Conservation (phyloP, 2,888 invertebrate species). For the Calameuta idolon region DNA sequence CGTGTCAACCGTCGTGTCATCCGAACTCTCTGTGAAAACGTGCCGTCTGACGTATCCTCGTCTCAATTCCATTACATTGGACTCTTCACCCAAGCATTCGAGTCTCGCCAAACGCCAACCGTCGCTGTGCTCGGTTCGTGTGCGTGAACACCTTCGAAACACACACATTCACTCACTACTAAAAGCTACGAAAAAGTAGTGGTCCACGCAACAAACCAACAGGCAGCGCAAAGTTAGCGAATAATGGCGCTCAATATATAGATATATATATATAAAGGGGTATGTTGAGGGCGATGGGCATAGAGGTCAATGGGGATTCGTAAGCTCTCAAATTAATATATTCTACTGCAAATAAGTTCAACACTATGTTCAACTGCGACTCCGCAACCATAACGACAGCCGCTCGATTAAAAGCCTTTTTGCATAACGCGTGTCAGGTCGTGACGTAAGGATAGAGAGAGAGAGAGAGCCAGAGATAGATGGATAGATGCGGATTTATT, state of each 20-base stretch:
- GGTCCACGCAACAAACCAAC: constrained; percentile 47
- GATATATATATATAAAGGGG: constrained; percentile 28
- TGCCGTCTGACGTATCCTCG: no score
- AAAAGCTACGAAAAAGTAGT: constrained; percentile 41
- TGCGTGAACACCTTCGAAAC: constrained; percentile 53
- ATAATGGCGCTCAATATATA: constrained; percentile 20
- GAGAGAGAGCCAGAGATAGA: background rate
- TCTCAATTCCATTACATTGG: no score
- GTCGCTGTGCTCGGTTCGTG: constrained; percentile 58
- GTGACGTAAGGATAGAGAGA: background rate
- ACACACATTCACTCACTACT: constrained; percentile 65
- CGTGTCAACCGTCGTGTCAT: no score
- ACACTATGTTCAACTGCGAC: constrained; percentile 65
- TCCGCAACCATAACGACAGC: constrained; percentile 67
- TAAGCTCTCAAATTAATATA: constrained; percentile 66
- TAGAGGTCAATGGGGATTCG: constrained; percentile 40
- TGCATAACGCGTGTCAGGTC: background rate
- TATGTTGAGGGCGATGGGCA: no score
- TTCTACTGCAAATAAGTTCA: constrained; percentile 68
- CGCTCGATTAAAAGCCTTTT: constrained; percentile 13
- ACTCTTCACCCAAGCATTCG: constrained; percentile 63
- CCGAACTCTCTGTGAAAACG: no score
- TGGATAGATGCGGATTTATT: no score
- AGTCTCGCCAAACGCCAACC: constrained; percentile 59
- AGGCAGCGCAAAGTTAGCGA: constrained; percentile 40